Evolutionary conservation across 2,797 vertebrate species (phyloP).

Genomic region (Hylomyscus alleni): DNA sequence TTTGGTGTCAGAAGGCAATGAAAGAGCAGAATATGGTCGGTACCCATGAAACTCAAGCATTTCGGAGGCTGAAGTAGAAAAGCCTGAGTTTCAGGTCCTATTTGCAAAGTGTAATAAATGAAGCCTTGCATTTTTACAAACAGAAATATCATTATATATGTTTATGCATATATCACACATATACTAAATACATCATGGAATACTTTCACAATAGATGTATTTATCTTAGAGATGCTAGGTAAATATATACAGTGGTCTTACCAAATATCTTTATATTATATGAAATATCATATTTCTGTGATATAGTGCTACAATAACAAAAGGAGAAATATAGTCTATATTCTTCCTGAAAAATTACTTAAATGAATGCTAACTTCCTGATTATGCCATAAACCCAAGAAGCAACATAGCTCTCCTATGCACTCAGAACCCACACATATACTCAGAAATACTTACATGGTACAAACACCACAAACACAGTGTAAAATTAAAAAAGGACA

Average conservation of each 20-base stretch:
- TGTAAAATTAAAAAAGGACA: neutral
- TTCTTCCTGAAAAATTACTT: neutral
- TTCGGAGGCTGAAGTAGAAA: neutral
- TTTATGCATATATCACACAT: neutral
- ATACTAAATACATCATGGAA: neutral
- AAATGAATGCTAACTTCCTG: neutral
- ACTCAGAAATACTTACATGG: slow-evolving; percentile 9
- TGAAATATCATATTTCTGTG: neutral
- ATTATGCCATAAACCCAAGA: neutral
- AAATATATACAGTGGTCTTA: neutral
- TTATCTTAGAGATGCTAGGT: neutral
- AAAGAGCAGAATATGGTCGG: neutral
- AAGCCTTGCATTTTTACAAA: neutral
- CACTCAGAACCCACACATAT: slow-evolving; percentile 3
- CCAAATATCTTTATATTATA: neutral
- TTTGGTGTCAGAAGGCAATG: neutral
- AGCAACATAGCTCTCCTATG: neutral
- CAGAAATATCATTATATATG: neutral
- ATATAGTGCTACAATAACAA: neutral
- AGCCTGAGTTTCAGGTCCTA: neutral
- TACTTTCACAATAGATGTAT: no score
- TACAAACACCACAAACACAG: slow-evolving; percentile 10
- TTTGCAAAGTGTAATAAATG: neutral
- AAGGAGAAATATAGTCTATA: neutral
- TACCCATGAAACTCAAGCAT: neutral